phyloP scores from a whole-genome alignment of 2,888 invertebrate species.

The Plagodis pulveraria region DNA sequence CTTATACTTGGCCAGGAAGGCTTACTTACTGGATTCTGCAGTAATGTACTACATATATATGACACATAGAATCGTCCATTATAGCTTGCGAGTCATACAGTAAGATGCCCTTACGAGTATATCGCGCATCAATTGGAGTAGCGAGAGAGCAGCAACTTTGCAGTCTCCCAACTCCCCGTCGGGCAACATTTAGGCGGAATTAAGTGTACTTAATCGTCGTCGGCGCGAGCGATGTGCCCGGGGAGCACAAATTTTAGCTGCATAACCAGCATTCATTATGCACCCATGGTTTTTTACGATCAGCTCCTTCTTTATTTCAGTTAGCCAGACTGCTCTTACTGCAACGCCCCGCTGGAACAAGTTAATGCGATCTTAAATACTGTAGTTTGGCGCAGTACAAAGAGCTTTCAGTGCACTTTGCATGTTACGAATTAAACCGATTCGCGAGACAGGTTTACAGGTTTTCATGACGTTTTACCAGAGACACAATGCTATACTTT shows the following conservation, averaged over 20 bases:
- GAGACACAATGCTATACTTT: too few species aligned
- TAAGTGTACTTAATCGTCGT: constrained; percentile 79
- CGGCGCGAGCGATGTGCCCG: constrained; percentile 68
- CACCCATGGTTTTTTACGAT: constrained; percentile 56
- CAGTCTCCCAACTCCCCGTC: constrained; percentile 51
- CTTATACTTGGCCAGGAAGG: too few species aligned
- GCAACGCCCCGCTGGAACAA: constrained; percentile 29
- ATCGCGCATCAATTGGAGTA: constrained; percentile 26
- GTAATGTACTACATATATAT: too few species aligned
- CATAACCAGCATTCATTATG: constrained; percentile 62
- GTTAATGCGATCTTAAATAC: constrained; percentile 23
- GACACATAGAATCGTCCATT: constrained; percentile 11
- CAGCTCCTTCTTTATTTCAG: constrained; percentile 54
- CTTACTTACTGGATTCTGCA: too few species aligned
- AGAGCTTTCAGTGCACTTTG: constrained; percentile 20
- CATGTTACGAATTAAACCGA: constrained; percentile 22
- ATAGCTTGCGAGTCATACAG: constrained; percentile 23
- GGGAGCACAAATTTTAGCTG: constrained; percentile 60
- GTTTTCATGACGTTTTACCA: constrained; percentile 1
- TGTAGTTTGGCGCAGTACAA: constrained; percentile 15
- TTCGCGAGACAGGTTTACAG: constrained; percentile 5
- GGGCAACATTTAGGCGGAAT: constrained; percentile 77
- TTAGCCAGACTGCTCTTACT: constrained; percentile 46
- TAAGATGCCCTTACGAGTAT: constrained; percentile 20
- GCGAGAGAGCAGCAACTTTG: constrained; percentile 48